Conservation (phyloP, 2,797 vertebrate genomes). For the Pseudopleuronectes americanus region DNA sequence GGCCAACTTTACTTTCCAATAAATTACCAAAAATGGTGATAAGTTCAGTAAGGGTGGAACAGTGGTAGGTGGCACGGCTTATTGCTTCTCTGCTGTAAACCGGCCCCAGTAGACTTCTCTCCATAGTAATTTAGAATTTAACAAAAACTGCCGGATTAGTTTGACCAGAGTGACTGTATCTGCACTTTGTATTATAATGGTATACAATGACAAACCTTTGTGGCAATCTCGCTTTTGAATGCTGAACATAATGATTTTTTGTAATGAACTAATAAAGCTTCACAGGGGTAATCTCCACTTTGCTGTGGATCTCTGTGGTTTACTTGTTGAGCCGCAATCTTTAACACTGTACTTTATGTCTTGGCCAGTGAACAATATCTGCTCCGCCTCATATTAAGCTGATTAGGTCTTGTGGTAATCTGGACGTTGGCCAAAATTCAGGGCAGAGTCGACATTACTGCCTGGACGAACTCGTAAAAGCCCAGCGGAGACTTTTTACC, state of each 20-base stretch:
- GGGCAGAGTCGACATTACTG: constrained; percentile 49
- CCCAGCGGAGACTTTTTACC: constrained; percentile 58
- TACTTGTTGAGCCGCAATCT: constrained; percentile 24
- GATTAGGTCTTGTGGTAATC: constrained; percentile 54
- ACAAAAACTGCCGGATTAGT: constrained; percentile 18
- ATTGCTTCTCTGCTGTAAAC: constrained; percentile 40
- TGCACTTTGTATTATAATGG: constrained; percentile 27
- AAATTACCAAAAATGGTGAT: too few species aligned
- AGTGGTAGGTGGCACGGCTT: background rate
- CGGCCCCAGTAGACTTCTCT: background rate
- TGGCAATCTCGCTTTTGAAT: constrained; percentile 7
- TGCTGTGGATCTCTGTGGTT: constrained; percentile 19
- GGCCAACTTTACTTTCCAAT: background rate
- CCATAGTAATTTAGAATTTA: constrained; percentile 24
- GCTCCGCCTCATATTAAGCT: constrained; percentile 58
- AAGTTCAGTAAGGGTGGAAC: too few species aligned
- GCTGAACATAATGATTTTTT: constrained; percentile 4
- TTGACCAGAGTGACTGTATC: constrained; percentile 4
- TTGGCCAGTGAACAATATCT: constrained; percentile 50
- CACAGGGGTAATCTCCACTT: constrained; percentile 12
- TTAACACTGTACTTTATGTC: constrained; percentile 34
- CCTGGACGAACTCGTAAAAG: constrained; percentile 54
- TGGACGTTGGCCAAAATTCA: constrained; percentile 55
- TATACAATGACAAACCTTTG: constrained; percentile 24
- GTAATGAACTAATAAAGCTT: background rate